phyloP scores from a whole-genome alignment of 2,888 invertebrate species.

The Ormyrus nitidulus region DNA sequence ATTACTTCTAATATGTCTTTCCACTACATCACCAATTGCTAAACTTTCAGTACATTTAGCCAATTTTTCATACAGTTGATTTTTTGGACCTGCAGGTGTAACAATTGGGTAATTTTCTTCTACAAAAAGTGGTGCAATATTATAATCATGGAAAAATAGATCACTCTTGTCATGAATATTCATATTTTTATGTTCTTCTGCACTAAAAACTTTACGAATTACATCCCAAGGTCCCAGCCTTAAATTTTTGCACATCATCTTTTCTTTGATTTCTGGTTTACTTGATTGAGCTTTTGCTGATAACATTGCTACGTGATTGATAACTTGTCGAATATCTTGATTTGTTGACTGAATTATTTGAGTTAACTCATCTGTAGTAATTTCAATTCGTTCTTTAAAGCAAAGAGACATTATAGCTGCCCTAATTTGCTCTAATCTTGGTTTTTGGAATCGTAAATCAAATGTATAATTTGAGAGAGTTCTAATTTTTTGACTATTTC shows the following conservation, averaged over 20 bases:
- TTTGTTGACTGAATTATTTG: constrained; percentile 92
- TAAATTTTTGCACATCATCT: constrained; percentile 83
- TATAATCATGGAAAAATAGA: constrained; percentile 98
- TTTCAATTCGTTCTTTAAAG: constrained; percentile 91
- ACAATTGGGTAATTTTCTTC: constrained; percentile 97
- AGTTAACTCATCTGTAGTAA: constrained; percentile 85
- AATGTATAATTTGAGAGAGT: constrained; percentile 95
- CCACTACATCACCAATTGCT: constrained; percentile 90
- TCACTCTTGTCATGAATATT: constrained; percentile 88
- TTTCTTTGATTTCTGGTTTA: constrained; percentile 66
- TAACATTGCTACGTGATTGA: constrained; percentile 92
- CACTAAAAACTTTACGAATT: constrained; percentile 90
- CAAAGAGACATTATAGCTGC: constrained; percentile 94
- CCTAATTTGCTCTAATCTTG: constrained; percentile 92
- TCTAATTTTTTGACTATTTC: constrained; percentile 94
- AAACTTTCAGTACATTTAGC: constrained; percentile 91
- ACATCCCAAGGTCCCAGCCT: constrained; percentile 97
- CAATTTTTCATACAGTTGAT: constrained; percentile 82
- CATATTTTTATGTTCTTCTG: constrained; percentile 87
- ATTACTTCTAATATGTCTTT: constrained; percentile 86
- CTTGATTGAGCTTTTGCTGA: constrained; percentile 72
- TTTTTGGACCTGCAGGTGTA: constrained; percentile 82
- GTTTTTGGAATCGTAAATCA: constrained; percentile 91
- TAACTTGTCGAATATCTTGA: constrained; percentile 94
- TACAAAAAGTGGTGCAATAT: constrained; percentile 95